These are phyloP conservation scores for Cataglyphis altisquamis DNA, from an alignment of 2,888 invertebrate genomes.

Conservation along the genomic window DNA sequence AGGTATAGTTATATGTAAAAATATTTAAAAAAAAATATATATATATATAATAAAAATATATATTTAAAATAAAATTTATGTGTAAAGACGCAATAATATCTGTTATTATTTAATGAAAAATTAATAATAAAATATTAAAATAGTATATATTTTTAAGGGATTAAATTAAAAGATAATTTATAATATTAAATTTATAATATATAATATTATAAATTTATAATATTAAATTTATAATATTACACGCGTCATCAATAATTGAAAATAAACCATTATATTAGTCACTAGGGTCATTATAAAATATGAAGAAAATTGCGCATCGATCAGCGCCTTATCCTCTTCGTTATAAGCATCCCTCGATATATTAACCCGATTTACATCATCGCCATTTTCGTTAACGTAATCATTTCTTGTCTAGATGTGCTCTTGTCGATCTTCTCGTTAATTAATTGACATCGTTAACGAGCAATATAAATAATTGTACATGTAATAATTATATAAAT, in stretches of 20 bases:
- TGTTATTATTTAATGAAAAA: neutral
- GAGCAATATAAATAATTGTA: neutral
- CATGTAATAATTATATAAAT: neutral
- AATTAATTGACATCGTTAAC: slow-evolving; percentile 30
- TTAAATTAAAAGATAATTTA: slow-evolving; percentile 20
- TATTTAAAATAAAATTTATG: neutral
- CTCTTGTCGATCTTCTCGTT: slow-evolving; percentile 41
- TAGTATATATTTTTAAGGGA: neutral
- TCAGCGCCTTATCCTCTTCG: slow-evolving; percentile 4
- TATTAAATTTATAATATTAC: slow-evolving; percentile 35
- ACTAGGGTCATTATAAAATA: slow-evolving; percentile 19
- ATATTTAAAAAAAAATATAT: neutral
- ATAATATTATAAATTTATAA: too few species aligned
- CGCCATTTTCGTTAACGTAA: slow-evolving; percentile 33
- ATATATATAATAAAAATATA: neutral
- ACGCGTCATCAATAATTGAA: slow-evolving; percentile 24
- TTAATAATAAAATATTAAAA: neutral
- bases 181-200: slow-evolving; percentile 32
- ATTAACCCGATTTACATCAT: slow-evolving; percentile 53
- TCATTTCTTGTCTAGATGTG: slow-evolving; percentile 34
- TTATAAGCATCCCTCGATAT: slow-evolving; percentile 35
- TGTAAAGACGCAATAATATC: neutral
- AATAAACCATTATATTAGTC: neutral
- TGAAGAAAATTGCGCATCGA: slow-evolving; percentile 53
- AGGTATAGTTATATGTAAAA: neutral